Percentiles rank a stretch among this genome's conserved stretches.
Conservation (phyloP, 1,140 invertebrate species). For the Halictus rubicundus region DNA sequence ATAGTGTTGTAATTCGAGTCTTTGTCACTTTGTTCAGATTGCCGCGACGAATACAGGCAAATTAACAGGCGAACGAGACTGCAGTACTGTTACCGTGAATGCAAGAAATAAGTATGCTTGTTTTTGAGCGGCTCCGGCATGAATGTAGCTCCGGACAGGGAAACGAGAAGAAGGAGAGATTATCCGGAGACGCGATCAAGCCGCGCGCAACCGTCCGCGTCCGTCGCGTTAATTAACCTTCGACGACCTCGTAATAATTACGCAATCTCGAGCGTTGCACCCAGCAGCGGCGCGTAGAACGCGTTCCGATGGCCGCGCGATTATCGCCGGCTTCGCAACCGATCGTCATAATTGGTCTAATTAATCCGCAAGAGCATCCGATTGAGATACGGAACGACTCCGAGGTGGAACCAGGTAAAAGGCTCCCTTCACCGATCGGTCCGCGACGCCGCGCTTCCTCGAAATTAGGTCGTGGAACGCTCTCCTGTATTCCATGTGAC, state of each 20-base stretch:
- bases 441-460: not conserved
- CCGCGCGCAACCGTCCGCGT: constrained; percentile 9
- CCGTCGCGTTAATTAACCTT: constrained; percentile 55
- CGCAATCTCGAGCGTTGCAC: constrained; percentile 40
- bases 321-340: constrained; percentile 9
- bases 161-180: not conserved
- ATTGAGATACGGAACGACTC: not conserved
- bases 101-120: too few relatives aligned
- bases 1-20: too few relatives aligned
- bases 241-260: constrained; percentile 50
- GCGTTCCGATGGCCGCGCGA: not conserved
- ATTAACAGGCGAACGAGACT: too few relatives aligned
- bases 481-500: not conserved
- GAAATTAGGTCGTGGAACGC: constrained; percentile 25
- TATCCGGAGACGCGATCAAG: constrained; percentile 26
- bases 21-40: too few relatives aligned
- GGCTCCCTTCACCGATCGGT: constrained; percentile 6
- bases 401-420: constrained; percentile 3
- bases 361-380: constrained; percentile 20
- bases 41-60: too few relatives aligned
- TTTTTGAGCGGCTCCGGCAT: too few relatives aligned
- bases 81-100: too few relatives aligned
- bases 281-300: not conserved
- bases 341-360: constrained; percentile 12
- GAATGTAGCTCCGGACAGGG: too few relatives aligned